Evolutionary conservation across 2,888 invertebrate genomes (phyloP).

Genomic region (Pseudococcus longispinus): DNA sequence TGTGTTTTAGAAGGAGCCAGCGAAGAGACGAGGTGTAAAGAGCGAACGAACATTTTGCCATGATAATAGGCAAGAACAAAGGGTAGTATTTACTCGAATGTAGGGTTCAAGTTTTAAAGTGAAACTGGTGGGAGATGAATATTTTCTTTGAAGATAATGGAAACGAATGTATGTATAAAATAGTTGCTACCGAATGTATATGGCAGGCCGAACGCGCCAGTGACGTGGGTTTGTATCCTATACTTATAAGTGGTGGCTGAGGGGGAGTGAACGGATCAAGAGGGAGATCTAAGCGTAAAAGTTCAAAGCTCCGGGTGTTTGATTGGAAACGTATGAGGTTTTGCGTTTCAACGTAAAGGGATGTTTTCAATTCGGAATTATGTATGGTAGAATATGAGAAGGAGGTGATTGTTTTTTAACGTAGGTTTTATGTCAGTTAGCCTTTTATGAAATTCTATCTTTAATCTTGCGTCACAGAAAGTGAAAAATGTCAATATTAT

Average conservation of each 20-base stretch:
- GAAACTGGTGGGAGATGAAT: constrained; percentile 23
- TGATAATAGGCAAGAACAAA: constrained; percentile 37
- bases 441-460: not conserved
- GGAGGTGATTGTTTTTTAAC: not conserved
- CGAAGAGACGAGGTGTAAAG: not conserved
- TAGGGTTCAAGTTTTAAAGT: constrained; percentile 20
- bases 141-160: constrained; percentile 39
- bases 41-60: not conserved
- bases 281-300: constrained; percentile 12
- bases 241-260: no score
- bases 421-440: not conserved
- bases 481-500: not conserved
- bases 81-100: not conserved
- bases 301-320: constrained; percentile 26
- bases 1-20: not conserved
- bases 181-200: not conserved
- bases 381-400: not conserved
- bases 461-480: not conserved
- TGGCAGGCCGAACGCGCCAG: not conserved
- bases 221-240: not conserved
- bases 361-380: not conserved
- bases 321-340: constrained; percentile 17
- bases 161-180: not conserved
- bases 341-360: not conserved
- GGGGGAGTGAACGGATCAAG: no score